phyloP scores from a whole-genome alignment of 1,140 invertebrate species.

The Lucilia cuprina region DNA sequence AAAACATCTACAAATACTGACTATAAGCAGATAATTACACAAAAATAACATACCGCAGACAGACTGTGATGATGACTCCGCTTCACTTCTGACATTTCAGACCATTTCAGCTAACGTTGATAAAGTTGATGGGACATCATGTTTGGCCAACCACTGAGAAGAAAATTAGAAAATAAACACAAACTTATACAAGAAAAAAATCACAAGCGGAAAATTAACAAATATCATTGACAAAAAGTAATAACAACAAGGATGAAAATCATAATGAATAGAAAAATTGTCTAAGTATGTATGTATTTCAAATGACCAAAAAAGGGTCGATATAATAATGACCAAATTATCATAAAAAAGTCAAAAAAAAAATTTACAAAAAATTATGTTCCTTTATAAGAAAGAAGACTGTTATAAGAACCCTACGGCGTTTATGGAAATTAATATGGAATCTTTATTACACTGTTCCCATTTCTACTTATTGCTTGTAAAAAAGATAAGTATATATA shows the following conservation, averaged over 20 bases:
- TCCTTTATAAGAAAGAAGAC: neutral
- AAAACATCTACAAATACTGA: neutral
- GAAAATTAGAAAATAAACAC: conserved; percentile 7
- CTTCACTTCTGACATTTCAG: neutral
- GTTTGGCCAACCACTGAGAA: neutral
- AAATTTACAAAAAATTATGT: neutral
- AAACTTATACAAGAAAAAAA: neutral
- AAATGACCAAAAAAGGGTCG: neutral
- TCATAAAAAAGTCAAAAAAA: neutral
- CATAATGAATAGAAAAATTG: neutral
- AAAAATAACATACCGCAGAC: conserved; percentile 22
- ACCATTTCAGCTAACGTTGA: neutral
- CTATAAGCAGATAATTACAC: conserved; percentile 28
- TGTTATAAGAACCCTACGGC: neutral
- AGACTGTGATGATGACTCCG: neutral
- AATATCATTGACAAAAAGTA: neutral
- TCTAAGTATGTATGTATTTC: neutral
- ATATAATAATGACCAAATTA: neutral
- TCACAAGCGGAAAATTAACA: conserved; percentile 26
- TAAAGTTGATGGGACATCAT: conserved; percentile 1
- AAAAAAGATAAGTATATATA: too few species aligned
- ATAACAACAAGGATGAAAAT: neutral
- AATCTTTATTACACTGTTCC: too few species aligned
- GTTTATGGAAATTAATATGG: neutral
- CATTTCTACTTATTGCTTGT: too few species aligned